Evolutionary conservation across 2,113 vertebrate genomes (phyloP).

Genomic region (Neodontobutis hainanensis): DNA sequence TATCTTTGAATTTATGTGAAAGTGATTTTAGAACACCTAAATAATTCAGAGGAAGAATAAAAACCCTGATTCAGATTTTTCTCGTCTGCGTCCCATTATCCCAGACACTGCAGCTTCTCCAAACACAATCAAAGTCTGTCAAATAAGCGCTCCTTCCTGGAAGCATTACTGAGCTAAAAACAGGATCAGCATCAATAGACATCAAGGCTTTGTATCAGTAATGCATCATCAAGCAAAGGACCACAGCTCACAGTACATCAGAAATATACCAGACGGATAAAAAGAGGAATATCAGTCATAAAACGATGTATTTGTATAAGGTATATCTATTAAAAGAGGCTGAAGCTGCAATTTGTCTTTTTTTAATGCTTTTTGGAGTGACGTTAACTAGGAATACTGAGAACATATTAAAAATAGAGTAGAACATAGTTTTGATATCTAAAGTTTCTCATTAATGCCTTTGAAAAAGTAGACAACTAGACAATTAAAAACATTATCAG

Average conservation of each 20-base stretch:
- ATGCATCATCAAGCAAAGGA: conserved; percentile 25
- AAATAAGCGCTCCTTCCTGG: conserved; percentile 62
- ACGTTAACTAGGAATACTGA: too few relatives aligned
- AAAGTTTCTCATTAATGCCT: too few relatives aligned
- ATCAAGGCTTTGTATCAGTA: conserved; percentile 48
- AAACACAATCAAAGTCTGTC: conserved; percentile 49
- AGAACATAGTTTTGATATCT: too few relatives aligned
- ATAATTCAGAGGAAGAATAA: conserved; percentile 47
- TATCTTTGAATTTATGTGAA: background rate
- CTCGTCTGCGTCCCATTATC: conserved; percentile 43
- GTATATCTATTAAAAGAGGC: background rate
- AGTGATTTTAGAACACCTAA: conserved; percentile 25
- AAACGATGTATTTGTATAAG: background rate
- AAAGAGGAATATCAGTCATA: conserved; percentile 2
- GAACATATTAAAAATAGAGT: too few relatives aligned
- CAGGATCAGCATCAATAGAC: conserved; percentile 46
- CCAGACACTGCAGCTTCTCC: conserved; percentile 11
- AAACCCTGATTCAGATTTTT: conserved; percentile 17
- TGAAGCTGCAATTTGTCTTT: background rate
- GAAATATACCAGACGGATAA: background rate
- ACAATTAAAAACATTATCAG: too few relatives aligned
- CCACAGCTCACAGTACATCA: background rate
- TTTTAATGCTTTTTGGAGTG: background rate
- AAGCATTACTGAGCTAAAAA: conserved; percentile 69
- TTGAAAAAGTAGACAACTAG: too few relatives aligned